These are phyloP conservation scores for Pyralis farinalis DNA, from an alignment of 2,888 invertebrate species.

Conservation along the genomic window DNA sequence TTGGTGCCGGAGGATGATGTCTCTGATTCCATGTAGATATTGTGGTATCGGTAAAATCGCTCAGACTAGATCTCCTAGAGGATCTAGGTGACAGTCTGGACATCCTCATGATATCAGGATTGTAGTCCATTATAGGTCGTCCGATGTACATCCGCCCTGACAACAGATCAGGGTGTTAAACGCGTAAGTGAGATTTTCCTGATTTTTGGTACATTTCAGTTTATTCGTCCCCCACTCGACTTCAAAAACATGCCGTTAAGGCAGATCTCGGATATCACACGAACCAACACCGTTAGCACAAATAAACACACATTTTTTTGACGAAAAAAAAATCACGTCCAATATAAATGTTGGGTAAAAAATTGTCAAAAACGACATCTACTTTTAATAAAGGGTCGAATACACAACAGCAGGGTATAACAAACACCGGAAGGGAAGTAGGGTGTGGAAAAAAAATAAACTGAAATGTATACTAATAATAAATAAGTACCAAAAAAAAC, in stretches of 20 bases:
- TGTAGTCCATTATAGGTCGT: constrained; percentile 71
- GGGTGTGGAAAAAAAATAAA: constrained; percentile 62
- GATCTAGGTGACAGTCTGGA: constrained; percentile 66
- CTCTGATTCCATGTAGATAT: constrained; percentile 74
- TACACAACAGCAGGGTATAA: constrained; percentile 40
- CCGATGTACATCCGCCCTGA: constrained; percentile 68
- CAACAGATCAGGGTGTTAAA: constrained; percentile 33
- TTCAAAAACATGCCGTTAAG: constrained; percentile 50
- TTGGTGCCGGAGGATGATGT: constrained; percentile 44
- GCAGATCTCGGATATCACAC: constrained; percentile 26
- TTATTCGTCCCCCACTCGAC: constrained; percentile 54
- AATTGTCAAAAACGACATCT: constrained; percentile 18
- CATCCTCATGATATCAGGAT: constrained; percentile 59
- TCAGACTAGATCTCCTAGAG: constrained; percentile 68
- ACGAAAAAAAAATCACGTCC: constrained; percentile 27
- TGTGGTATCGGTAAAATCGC: constrained; percentile 76
- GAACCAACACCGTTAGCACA: constrained; percentile 67
- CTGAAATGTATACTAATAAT: constrained; percentile 79
- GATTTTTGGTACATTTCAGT: constrained; percentile 70
- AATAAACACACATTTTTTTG: constrained; percentile 39
- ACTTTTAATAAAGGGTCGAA: constrained; percentile 29
- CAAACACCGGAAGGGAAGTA: constrained; percentile 54
- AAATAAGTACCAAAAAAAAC: constrained; percentile 63
- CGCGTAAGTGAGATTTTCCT: constrained; percentile 24
- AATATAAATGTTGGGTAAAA: constrained; percentile 20